These are phyloP conservation scores for Glaucomys volans DNA, from an alignment of 2,113 vertebrate genomes.

Conservation along the genomic window DNA sequence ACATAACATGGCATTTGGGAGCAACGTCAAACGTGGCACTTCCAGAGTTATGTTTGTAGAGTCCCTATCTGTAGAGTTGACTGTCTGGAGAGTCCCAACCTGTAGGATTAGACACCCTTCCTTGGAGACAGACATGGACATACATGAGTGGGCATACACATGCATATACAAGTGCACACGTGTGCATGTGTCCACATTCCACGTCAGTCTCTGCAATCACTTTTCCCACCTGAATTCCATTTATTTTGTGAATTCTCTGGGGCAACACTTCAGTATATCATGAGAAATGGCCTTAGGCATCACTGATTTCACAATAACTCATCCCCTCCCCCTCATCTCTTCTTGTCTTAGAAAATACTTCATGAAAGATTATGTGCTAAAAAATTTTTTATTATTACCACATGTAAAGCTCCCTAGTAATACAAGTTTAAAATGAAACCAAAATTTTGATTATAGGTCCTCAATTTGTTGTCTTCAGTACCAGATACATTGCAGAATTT, in stretches of 20 bases:
- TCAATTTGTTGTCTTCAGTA: not conserved
- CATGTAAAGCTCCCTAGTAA: not conserved
- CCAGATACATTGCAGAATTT: constrained; percentile 18
- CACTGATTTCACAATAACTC: not conserved
- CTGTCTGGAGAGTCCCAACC: no score
- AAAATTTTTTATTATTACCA: not conserved
- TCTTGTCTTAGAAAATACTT: not conserved
- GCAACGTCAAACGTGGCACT: not conserved
- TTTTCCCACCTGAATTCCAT: constrained; percentile 22
- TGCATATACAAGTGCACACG: accelerated
- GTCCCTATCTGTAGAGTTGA: not conserved
- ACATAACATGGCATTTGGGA: not conserved
- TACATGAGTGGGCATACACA: not conserved
- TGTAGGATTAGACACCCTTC: not conserved
- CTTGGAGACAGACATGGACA: not conserved
- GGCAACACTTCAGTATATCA: not conserved
- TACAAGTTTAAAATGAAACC: constrained; percentile 36
- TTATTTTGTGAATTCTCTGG: not conserved
- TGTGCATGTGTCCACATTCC: not conserved
- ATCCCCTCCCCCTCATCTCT: not conserved
- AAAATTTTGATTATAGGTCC: not conserved
- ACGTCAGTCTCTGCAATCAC: not conserved
- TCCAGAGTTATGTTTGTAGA: not conserved
- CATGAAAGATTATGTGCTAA: not conserved
- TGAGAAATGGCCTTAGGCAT: not conserved